Base-by-base conservation (phyloP, 2,797 vertebrate genomes). In the Gastrophryne carolinensis region DNA sequence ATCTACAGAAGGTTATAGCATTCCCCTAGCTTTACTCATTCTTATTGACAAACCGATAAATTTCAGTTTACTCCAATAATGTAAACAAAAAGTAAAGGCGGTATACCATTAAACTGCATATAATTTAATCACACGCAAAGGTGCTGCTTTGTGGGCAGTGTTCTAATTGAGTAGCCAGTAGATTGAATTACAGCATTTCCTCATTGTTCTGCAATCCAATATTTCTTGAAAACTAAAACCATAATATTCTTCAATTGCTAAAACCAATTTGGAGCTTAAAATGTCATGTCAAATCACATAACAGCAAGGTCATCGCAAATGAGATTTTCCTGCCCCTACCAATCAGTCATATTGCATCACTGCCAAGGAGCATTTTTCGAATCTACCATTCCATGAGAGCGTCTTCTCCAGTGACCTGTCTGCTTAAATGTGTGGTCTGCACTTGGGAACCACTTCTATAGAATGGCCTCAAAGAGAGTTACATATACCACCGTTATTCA, bases 271-370 rank as follows among this genome's bases (percentile, higher is more conserved):
- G 71, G 81, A 82, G 84, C 88, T 87, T 88, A 89, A 91, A 91
- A 92, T 90, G 87, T 90, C 88, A 90, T 88, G 82, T 89, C 86
- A 89, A 85, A 85, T 90, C 82, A 85, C 79, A 83, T 87, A 90
- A 86, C 85, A 87, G 81, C 88, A 87, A 87, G 89, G 89, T 87
- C 88, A 89, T 77, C 75, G 75, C 81, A 89, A 92, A 92, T 89
- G 79, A 87, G 85, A 91, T 92, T 92, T 86, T 79, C 82, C 86
- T 90, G 89, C 91, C 89, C 90, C 87, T 84, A 86, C 87, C 85
- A 85, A 85, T 90, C 90, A 90, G 84, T 88, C 86, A 90, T 88
- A 86, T 87, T 87, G 86, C 88, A 88, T 90, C 87, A 82, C 84
- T 71, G 89, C 85, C 85, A 78, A 88, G 82, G 81, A 81, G 73